Percentiles rank a stretch among this genome's conserved stretches.
Evolutionary conservation across 2,113 vertebrate species (phyloP).

Genomic region (Gallinago paraguaiae): DNA sequence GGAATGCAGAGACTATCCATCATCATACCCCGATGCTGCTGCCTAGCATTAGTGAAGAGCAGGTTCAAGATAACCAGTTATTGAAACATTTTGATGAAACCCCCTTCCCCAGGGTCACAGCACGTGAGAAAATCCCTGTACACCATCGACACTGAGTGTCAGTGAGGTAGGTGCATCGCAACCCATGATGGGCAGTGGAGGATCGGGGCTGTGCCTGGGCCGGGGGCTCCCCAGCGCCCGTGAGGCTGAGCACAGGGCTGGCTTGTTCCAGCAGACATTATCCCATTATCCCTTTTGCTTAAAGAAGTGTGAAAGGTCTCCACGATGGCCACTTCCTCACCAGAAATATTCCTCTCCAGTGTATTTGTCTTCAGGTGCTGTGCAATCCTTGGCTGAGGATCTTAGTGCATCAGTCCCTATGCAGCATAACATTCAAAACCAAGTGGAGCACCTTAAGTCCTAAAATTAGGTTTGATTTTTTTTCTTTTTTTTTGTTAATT

Average conservation of each 20-base stretch:
- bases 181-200: fast-evolving
- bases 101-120: background rate
- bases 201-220: fast-evolving
- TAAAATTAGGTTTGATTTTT: background rate
- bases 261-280: fast-evolving
- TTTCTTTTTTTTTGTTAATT: background rate
- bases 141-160: fast-evolving
- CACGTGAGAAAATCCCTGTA: background rate
- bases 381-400: too few relatives aligned
- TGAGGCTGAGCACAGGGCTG: background rate
- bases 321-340: background rate
- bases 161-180: fast-evolving
- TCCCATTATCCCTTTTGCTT: background rate
- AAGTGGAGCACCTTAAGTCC: background rate
- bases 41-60: background rate
- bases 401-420: background rate
- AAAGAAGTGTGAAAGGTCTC: background rate
- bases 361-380: background rate
- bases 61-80: background rate
- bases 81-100: background rate
- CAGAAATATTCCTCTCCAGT: background rate
- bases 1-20: background rate
- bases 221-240: fast-evolving
- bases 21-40: fast-evolving
- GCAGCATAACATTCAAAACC: background rate